Percentiles rank a stretch among this genome's conserved stretches.
phyloP scores from a whole-genome alignment of 2,113 vertebrate species.

The Nannobrachium achirus region DNA sequence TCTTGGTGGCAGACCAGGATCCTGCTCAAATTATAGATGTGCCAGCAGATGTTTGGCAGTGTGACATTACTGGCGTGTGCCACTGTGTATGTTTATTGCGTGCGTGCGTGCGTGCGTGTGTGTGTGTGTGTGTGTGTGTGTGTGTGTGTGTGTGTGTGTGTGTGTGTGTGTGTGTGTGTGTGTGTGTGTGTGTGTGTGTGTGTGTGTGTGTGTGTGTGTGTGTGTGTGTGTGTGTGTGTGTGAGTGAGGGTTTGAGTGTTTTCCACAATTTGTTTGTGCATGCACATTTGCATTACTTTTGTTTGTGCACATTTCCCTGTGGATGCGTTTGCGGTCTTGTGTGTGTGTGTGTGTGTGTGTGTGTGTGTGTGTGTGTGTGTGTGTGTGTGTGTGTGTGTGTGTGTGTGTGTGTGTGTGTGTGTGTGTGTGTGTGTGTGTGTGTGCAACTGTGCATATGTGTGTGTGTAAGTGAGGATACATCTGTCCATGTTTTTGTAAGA shows the following conservation, averaged over 20 bases:
- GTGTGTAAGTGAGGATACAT: not conserved
- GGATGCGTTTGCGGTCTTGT: too few relatives aligned
- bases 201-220: too few relatives aligned
- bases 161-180: too few relatives aligned
- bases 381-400: not conserved
- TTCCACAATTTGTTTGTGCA: too few relatives aligned
- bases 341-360: slow-evolving; percentile 17
- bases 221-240: not conserved
- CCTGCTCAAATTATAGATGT: slow-evolving; percentile 71
- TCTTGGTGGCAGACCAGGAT: slow-evolving; percentile 62
- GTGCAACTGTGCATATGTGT: not conserved
- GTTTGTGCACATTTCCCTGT: too few relatives aligned
- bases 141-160: slow-evolving; percentile 13
- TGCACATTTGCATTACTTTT: too few relatives aligned
- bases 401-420: slow-evolving; percentile 34
- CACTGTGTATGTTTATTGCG: slow-evolving; percentile 31
- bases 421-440: slow-evolving; percentile 25
- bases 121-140: slow-evolving; percentile 37
- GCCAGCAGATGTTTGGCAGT: slow-evolving; percentile 73
- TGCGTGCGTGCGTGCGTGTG: not conserved
- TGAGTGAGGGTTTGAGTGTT: slow-evolving; percentile 19
- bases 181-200: slow-evolving; percentile 10
- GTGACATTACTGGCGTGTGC: slow-evolving; percentile 45
- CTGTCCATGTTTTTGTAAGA: too few relatives aligned
- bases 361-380: not conserved